Conservation (phyloP, 2,797 vertebrate genomes). For the Zonotrichia albicollis region DNA sequence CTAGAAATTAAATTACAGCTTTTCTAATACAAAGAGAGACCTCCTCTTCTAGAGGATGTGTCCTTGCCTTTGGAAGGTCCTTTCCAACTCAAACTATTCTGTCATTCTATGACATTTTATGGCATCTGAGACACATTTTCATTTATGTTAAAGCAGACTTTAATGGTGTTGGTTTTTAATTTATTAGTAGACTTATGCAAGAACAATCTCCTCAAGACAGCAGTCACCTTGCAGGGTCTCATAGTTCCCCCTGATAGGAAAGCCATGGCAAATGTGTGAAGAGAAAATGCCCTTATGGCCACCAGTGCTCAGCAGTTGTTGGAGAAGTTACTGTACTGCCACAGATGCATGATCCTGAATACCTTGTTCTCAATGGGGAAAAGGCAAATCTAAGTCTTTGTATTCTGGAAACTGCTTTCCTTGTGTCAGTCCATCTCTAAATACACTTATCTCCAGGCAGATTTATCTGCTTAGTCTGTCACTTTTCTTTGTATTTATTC, state of each 20-base stretch:
- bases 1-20: background rate
- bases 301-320: background rate
- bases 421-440: background rate
- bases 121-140: background rate
- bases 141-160: background rate
- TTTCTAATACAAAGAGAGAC: background rate
- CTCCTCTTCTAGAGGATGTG: background rate
- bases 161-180: background rate
- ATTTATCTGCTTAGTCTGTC: background rate
- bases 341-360: background rate
- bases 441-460: background rate
- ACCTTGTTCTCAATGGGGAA: fast-evolving
- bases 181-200: background rate
- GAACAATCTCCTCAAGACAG: background rate
- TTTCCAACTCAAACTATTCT: background rate
- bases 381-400: background rate
- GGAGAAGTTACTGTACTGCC: background rate
- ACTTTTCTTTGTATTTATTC: background rate
- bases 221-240: background rate
- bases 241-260: background rate
- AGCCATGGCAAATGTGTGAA: background rate
- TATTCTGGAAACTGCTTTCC: background rate
- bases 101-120: background rate
- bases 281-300: background rate
- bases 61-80: background rate